These are phyloP conservation scores for Hylomyscus alleni DNA, from an alignment of 2,797 vertebrate species.

Conservation along the genomic window DNA sequence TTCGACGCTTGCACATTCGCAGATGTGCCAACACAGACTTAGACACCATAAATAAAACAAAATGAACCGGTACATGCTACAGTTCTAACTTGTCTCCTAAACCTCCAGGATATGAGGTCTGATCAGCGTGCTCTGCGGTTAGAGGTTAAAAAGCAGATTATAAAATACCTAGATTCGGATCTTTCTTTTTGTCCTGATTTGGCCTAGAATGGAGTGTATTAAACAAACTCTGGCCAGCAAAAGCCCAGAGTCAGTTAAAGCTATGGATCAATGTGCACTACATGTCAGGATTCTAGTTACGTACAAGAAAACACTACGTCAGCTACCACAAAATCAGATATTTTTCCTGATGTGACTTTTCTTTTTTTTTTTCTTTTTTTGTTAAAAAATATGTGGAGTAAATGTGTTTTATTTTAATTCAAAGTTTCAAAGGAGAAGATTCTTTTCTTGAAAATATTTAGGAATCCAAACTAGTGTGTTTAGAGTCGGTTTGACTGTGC, in stretches of 20 bases:
- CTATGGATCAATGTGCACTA: conserved; percentile 95
- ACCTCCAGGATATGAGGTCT: conserved; percentile 94
- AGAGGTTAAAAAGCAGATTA: conserved; percentile 96
- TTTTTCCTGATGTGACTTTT: conserved; percentile 95
- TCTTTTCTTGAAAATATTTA: conserved; percentile 94
- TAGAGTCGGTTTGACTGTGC: conserved; percentile 99
- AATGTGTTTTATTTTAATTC: conserved; percentile 92
- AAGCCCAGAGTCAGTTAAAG: conserved; percentile 94
- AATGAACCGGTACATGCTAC: conserved; percentile 90
- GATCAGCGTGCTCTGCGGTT: conserved; percentile 95
- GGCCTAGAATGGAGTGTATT: conserved; percentile 98
- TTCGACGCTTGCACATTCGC: conserved; percentile 44
- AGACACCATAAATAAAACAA: conserved; percentile 84
- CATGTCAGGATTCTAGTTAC: conserved; percentile 94
- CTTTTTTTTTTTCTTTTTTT: conserved; percentile 91
- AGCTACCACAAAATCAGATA: conserved; percentile 96
- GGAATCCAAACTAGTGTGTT: conserved; percentile 97
- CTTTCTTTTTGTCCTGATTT: conserved; percentile 96
- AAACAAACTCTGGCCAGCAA: conserved; percentile 93
- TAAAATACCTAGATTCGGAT: conserved; percentile 96
- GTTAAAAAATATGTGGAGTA: conserved; percentile 94
- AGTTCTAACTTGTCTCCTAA: conserved; percentile 93
- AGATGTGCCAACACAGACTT: conserved; percentile 69
- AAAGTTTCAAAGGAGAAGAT: conserved; percentile 94
- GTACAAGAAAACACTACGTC: conserved; percentile 94